Base-by-base conservation (phyloP, 92 coral and sea anemone species). In the Phenganax marumi region DNA sequence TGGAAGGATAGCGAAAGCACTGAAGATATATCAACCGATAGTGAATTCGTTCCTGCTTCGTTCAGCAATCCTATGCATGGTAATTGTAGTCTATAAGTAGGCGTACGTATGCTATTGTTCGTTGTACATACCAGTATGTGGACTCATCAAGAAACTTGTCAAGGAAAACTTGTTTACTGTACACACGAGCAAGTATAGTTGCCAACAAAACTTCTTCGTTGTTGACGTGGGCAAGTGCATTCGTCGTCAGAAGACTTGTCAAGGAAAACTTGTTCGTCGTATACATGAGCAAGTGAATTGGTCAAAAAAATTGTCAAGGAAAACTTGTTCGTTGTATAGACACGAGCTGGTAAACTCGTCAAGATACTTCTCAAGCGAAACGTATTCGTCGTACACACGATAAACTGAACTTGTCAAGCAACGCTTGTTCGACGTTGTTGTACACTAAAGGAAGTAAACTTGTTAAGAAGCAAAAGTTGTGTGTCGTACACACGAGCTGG, bases 1-100 rank as follows among this genome's bases (percentile, higher is more conserved):
- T 75, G 66, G 80, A 75, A 75, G 55, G 80, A 75, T 54, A 76
- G 81, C 52, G 81, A 76, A 8, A 68, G 81, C 21, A 50, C 46
- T 25, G 81, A 76, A 1, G 81, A 76, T 18, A 76, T 76, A 22
- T 76, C 81, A 12, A 54, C 81, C 8, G 81, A 55, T 21, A 76
- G 81, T 57, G 81, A 76, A 33, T 12, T 6, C 12, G 81, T 76
- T 17, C 81, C 81, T 13, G 47, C 81, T 55, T 76, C 81, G 18
- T 76, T 76, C 39, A 55, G 68, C 43, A 76, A 76, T 47, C 81
- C 81, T 48, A 56, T 54, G 11, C 81, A 76, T 8, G 81, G 81
- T 56, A 53, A 26, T 68, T 76, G 17, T 6, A 9, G 13, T 68
- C 73, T 73, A 3, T 6, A 33, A 33, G 7, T 7, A 46, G 16